Conservation (phyloP, 1,140 invertebrate species). For the Scylla paramamosain region DNA sequence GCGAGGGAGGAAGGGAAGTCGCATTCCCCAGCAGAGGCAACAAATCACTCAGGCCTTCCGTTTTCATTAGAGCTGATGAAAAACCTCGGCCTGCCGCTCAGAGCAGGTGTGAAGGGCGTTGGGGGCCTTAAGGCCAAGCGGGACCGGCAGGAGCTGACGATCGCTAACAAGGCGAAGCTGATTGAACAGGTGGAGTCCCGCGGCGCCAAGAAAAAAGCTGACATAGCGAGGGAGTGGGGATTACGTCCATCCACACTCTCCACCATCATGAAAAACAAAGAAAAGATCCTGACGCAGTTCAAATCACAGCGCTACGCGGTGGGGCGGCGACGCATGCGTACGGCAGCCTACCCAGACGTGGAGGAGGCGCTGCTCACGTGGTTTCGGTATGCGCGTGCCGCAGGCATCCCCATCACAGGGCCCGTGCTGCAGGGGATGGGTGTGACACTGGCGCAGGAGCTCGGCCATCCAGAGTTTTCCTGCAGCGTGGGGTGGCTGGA, state of each 20-base stretch:
- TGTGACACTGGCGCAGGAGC: conserved; percentile 76
- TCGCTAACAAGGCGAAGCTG: conserved; percentile 61
- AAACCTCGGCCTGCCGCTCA: conserved; percentile 9
- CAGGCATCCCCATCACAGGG: conserved; percentile 71
- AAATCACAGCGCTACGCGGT: conserved; percentile 63
- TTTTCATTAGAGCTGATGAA: conserved; percentile 53
- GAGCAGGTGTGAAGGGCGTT: not conserved
- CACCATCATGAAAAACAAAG: conserved; percentile 76
- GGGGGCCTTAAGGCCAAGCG: conserved; percentile 40
- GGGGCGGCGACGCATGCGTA: conserved; percentile 70
- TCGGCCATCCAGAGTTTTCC: conserved; percentile 79
- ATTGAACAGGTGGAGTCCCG: conserved; percentile 54
- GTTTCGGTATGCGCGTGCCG: conserved; percentile 71
- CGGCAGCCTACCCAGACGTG: conserved; percentile 73
- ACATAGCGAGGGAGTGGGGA: conserved; percentile 62
- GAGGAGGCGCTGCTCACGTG: conserved; percentile 76
- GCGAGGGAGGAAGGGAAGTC: not conserved
- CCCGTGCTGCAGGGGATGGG: conserved; percentile 78
- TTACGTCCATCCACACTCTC: conserved; percentile 68
- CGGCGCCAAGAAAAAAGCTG: conserved; percentile 61
- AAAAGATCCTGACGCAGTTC: conserved; percentile 73
- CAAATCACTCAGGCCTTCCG: conserved; percentile 36
- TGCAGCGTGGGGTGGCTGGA: conserved; percentile 79
- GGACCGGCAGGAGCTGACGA: conserved; percentile 56
- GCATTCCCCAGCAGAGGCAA: conserved; percentile 22